Percentiles rank a stretch among this genome's conserved stretches.
These are phyloP conservation scores for Sebastes oblongus DNA, from an alignment of 2,797 vertebrate genomes.

Conservation along the genomic window DNA sequence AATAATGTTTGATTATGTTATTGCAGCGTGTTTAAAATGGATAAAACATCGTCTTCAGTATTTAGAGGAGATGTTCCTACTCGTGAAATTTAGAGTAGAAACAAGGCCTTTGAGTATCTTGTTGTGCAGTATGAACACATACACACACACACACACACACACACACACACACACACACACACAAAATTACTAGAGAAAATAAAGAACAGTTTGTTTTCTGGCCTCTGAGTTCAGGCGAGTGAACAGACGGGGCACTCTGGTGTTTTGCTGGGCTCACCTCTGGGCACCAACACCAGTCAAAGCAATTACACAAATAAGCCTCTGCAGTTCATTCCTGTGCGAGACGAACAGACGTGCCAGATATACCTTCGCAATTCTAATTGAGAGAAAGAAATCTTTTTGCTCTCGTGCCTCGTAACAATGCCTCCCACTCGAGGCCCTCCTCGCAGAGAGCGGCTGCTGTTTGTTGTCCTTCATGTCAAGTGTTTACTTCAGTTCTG, in stretches of 20 bases:
- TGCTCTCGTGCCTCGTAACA: constrained; percentile 42
- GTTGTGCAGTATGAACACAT: not conserved
- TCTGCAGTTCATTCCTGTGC: constrained; percentile 58
- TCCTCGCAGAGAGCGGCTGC: constrained; percentile 2
- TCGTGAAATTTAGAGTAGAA: not conserved
- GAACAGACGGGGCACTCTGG: constrained; percentile 32
- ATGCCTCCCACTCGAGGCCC: constrained; percentile 35
- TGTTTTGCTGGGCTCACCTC: constrained; percentile 45
- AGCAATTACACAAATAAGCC: constrained; percentile 66
- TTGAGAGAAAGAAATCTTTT: constrained; percentile 67
- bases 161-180: too few species aligned
- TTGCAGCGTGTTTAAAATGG: not conserved
- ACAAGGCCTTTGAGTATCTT: not conserved
- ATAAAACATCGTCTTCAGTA: not conserved
- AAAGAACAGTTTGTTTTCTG: not conserved
- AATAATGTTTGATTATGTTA: not conserved
- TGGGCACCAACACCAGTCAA: constrained; percentile 48
- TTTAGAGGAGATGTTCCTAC: not conserved
- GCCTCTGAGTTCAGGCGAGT: constrained; percentile 3
- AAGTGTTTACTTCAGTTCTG: constrained; percentile 27
- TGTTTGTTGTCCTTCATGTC: constrained; percentile 29
- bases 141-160: not conserved
- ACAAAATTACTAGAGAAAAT: not conserved
- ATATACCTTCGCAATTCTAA: constrained; percentile 51
- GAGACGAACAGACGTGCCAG: constrained; percentile 40